Evolutionary conservation across 2,113 vertebrate species (phyloP), one percentile per base, ranked within the genome.

Genomic region (Crotalus viridis): DNA sequence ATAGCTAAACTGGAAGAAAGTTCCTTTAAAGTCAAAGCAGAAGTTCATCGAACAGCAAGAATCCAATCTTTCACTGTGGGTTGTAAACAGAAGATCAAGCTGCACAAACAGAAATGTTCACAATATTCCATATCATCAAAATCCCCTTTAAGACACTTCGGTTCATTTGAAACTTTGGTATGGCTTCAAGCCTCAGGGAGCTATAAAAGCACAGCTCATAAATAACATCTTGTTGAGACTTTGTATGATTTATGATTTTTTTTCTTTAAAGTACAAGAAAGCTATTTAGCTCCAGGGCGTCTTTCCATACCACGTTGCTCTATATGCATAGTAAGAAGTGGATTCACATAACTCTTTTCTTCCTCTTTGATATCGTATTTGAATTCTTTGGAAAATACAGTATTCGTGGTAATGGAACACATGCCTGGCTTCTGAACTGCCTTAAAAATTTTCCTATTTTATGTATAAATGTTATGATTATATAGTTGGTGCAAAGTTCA

Each of bases 51-150:
- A 89, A 54, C 9, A 56, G 51, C n/a, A 85, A 19, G 33, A 90
- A 93, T 39, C 5, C 33, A 46, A 19, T 85, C 10, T 43, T 87
- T n/a, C 33, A 19, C 12, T 89, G 54, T 17, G 85, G 5, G 26
- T 85, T 85, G 57, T 59, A 19, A 56, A n/a, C 39, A 69, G 17
- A 5, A 48, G 48, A 51, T 85, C 91, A 74, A 52, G 12, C 87
- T 48, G 46, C 22, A 56, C 28, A 89, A 12, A 21, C 15, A 33
- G 19, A 91, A 22, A 46, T 39, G 12, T 64, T 85, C 26, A 51
- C 56, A n/a, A 86, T n/a, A 90, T 93, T 93, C 74, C 88, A 57
- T n/a, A 61, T 39, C 43, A 61, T 33, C 85, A 90, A 86, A 93
- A 51, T 52, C 88, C 74, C 88, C 88, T 90, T 43, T 81, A 61